Evolutionary conservation across 2,113 vertebrate genomes (phyloP).

Genomic region (Istiophorus platypterus): DNA sequence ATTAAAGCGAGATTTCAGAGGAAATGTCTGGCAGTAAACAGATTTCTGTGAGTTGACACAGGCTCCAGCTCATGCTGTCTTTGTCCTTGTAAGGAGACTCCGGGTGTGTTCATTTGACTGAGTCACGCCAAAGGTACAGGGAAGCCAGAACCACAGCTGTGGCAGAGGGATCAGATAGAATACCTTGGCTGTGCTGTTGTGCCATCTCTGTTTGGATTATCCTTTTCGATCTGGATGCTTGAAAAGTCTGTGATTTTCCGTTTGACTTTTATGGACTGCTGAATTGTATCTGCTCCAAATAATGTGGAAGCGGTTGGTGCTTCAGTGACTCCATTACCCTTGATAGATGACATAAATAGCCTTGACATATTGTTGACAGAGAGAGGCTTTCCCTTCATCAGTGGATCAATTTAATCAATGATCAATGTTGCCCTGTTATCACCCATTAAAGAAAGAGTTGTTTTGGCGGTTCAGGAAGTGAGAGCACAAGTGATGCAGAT

Average conservation of each 20-base stretch:
- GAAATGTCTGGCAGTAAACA: slow-evolving; percentile 50
- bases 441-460: slow-evolving; percentile 23
- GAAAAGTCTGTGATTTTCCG: slow-evolving; percentile 27
- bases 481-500: slow-evolving; percentile 40
- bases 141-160: slow-evolving; percentile 38
- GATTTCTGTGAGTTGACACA: slow-evolving; percentile 60
- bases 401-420: slow-evolving; percentile 39
- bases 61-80: slow-evolving; percentile 64
- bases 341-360: slow-evolving; percentile 38
- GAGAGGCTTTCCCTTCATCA: background rate
- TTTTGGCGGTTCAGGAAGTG: slow-evolving; percentile 43
- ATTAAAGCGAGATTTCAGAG: slow-evolving; percentile 5
- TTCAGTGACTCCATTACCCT: slow-evolving; percentile 38
- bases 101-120: slow-evolving; percentile 64
- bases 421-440: slow-evolving; percentile 16
- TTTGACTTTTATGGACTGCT: slow-evolving; percentile 28
- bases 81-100: slow-evolving; percentile 86
- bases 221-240: slow-evolving; percentile 30
- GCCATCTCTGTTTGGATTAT: slow-evolving; percentile 55
- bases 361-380: slow-evolving; percentile 33
- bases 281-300: slow-evolving; percentile 23
- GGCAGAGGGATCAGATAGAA: slow-evolving; percentile 40
- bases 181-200: slow-evolving; percentile 43
- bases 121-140: slow-evolving; percentile 64
- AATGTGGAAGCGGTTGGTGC: slow-evolving; percentile 29